Conservation (phyloP, 2,113 vertebrate species). For the Gnathonemus longibarbis region DNA sequence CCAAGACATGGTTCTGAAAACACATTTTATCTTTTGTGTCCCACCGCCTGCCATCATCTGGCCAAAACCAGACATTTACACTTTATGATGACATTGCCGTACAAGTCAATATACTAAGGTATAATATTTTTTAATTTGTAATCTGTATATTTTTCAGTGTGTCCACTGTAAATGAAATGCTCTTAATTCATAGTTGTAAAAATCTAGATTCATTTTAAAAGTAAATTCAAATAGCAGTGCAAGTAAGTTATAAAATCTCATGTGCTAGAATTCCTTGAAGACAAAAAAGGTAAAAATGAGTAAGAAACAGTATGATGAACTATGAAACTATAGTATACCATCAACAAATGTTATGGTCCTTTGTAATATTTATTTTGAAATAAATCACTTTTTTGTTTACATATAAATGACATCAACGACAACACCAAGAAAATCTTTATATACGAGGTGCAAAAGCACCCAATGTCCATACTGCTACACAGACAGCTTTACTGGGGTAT, state of each 20-base stretch:
- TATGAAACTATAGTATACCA: background rate
- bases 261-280: background rate
- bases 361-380: background rate
- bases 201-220: background rate
- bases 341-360: background rate
- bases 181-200: background rate
- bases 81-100: background rate
- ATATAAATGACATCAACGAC: background rate
- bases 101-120: background rate
- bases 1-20: background rate
- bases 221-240: background rate
- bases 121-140: background rate
- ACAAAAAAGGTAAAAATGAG: background rate
- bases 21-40: background rate
- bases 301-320: background rate
- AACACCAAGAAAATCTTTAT: background rate
- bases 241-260: background rate
- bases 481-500: background rate
- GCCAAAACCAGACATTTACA: background rate
- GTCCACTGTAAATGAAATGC: background rate
- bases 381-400: background rate
- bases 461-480: background rate
- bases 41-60: background rate
- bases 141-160: background rate
- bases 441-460: background rate